Evolutionary conservation across 2,888 invertebrate genomes (phyloP).

Genomic region (Lithophane socia): DNA sequence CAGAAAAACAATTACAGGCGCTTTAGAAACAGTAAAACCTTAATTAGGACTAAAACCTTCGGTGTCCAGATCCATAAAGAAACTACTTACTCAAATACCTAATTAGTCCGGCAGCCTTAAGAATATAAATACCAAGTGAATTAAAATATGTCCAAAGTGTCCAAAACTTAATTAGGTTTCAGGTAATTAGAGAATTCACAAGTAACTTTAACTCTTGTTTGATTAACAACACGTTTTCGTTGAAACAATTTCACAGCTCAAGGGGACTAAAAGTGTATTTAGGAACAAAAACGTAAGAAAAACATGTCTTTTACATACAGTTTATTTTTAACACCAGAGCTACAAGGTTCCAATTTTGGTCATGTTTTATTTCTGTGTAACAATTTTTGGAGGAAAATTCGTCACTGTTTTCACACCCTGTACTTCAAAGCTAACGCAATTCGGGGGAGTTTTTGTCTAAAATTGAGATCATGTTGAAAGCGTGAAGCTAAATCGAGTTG

Average conservation of each 20-base stretch:
- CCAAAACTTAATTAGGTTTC: constrained; percentile 30
- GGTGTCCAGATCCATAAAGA: constrained; percentile 18
- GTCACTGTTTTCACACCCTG: constrained; percentile 22
- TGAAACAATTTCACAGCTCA: constrained; percentile 20
- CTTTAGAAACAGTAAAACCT: constrained; percentile 27
- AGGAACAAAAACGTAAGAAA: neutral
- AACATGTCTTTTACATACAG: neutral
- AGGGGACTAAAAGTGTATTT: neutral
- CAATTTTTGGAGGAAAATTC: constrained; percentile 34
- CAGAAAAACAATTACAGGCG: constrained; percentile 32
- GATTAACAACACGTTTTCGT: neutral
- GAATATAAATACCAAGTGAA: constrained; percentile 45
- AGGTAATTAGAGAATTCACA: constrained; percentile 23
- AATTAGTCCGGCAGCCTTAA: constrained; percentile 34
- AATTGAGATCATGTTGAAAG: constrained; percentile 20
- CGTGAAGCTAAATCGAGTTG: constrained; percentile 6
- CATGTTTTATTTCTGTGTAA: constrained; percentile 40
- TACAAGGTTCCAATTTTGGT: constrained; percentile 25
- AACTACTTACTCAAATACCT: constrained; percentile 45
- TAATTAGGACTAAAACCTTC: constrained; percentile 33
- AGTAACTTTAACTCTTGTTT: neutral
- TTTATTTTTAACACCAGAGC: constrained; percentile 13
- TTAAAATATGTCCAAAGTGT: constrained; percentile 4
- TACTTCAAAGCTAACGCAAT: constrained; percentile 36
- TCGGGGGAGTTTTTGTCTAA: constrained; percentile 11